Base-by-base conservation (phyloP, 23 tunicate species). In the Ascidia mentula region DNA sequence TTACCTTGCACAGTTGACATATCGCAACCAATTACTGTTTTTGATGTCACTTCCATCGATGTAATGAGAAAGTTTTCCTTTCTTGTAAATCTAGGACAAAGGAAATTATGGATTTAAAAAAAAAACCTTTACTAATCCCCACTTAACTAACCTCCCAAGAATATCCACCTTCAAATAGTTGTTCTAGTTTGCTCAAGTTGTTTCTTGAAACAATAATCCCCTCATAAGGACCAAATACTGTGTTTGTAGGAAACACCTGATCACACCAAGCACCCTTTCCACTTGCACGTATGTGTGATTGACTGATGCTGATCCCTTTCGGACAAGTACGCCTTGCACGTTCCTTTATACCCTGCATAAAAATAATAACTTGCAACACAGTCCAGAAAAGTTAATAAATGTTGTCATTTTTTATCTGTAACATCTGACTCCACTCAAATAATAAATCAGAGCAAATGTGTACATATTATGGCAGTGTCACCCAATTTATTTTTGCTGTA, bases 161-260 rank as follows among this genome's bases (percentile, higher is more conserved):
- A 53, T 83, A 90, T 74, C 96, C 96, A 9, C 96, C 96, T 28
- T 85, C 88, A 76, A 80, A 90, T 15, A 77, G 42, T 53, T 73
- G 40, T 46, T n/a, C 31, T 72, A 85, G 37, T 38, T 85, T 80
- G 31, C 80, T 76, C 60, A 90, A 4, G 70, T 90, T 89, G 74
- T 85, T 35, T 70, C 39, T 90, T 26, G 80, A 46, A 0, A 90
- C 86, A 37, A 38, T 75, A 0, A 38, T 86, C 18, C 96, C 96
- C 45, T 90, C 89, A 46, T 90, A 90, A 18, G 96, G 89, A 8
- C 96, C 96, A 77, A 90, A 90, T 61, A 90, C 86, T 0, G 96
- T 85, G 40, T 90, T 85, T 31, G 69, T 72, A 5, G 75, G 34
- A 0, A 85, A 75, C 45, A 69, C 86, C 33, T 59, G 46, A 31